Evolutionary conservation across 1,140 invertebrate species (phyloP), one percentile per base, ranked within the genome.

Genomic region (Amyelois transitella): DNA sequence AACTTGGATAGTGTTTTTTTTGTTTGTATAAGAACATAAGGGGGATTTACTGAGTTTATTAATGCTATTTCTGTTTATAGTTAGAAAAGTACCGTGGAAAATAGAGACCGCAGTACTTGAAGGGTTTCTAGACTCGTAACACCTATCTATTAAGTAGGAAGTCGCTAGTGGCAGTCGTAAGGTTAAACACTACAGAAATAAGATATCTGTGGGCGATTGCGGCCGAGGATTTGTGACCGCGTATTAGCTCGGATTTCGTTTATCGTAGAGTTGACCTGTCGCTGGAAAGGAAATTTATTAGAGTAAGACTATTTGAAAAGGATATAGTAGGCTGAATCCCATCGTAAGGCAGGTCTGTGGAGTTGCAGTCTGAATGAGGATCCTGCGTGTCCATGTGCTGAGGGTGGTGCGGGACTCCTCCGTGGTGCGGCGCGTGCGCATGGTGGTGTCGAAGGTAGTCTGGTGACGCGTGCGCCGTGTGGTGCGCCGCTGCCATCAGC

Each of bases 281-380:
- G 14, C 18, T 32, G 44, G 14, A 60, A 52, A 19, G 49, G 60
- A 51, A 7, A n/a, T 51, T 18, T 44, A 44, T 47, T 59, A 44
- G 49, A 19, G 52, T 64, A 14, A 53, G 43, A 69, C 64, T 75
- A 73, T 91, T 91, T 91, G 91, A 93, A 95, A 96, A 96, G 94
- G 95, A 96, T 96, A 96, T 96, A 93, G 95, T 95, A 94, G 95
- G 95, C 90, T 95, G 94, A 91, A 96, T 93, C 88, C 95, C 95
- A 87, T 96, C 95, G 91, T 95, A 96, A 70, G 92, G 92, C 84
- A 95, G 93, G 81, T 96, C 95, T 51, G 92, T 94, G 65, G 94
- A 95, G 89, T 96, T 96, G 91, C 95, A 96, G 89, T 96, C 95
- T 62, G 94, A 95, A 81, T 93, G 93, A 53, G 94, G 92, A 83